phyloP scores from a whole-genome alignment of 2,888 invertebrate genomes.

The Cynaeus angustus region DNA sequence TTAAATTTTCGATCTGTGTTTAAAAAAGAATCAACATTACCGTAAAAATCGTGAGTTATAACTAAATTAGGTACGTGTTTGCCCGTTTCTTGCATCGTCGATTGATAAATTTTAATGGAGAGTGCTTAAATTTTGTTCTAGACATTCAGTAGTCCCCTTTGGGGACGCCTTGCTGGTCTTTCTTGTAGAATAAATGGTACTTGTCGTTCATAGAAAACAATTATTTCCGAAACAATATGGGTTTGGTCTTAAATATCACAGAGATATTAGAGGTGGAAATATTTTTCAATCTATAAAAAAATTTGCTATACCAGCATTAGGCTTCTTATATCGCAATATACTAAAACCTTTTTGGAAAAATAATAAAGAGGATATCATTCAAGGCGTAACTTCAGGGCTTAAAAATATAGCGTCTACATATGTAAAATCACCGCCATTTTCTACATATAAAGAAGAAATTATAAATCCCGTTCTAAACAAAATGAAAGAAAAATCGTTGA shows the following conservation, averaged over 20 bases:
- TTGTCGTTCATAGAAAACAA: slow-evolving; percentile 33
- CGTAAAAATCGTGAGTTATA: too few species aligned
- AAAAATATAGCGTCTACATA: slow-evolving; percentile 36
- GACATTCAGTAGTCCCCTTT: slow-evolving; percentile 33
- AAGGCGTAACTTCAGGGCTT: slow-evolving; percentile 35
- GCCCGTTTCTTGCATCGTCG: too few species aligned
- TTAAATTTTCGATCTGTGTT: slow-evolving; percentile 10
- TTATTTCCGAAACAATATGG: slow-evolving; percentile 36
- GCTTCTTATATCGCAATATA: slow-evolving; percentile 39
- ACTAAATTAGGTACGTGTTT: too few species aligned
- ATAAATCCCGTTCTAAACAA: slow-evolving; percentile 25
- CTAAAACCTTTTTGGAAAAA: slow-evolving; percentile 40
- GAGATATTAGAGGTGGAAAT: slow-evolving; percentile 37
- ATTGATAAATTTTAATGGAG: slow-evolving; percentile 42
- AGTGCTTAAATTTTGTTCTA: slow-evolving; percentile 44
- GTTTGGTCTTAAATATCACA: slow-evolving; percentile 38
- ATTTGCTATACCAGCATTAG: slow-evolving; percentile 37
- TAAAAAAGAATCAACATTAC: background rate
- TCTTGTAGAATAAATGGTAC: slow-evolving; percentile 34
- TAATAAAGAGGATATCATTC: slow-evolving; percentile 31
- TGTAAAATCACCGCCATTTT: slow-evolving; percentile 37
- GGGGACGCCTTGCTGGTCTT: slow-evolving; percentile 13
- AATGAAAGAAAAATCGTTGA: slow-evolving; percentile 32
- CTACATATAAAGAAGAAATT: slow-evolving; percentile 38
- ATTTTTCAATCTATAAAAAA: slow-evolving; percentile 40